phyloP scores from a whole-genome alignment of 1,140 invertebrate species.

The Drosophila kurseongensis region DNA sequence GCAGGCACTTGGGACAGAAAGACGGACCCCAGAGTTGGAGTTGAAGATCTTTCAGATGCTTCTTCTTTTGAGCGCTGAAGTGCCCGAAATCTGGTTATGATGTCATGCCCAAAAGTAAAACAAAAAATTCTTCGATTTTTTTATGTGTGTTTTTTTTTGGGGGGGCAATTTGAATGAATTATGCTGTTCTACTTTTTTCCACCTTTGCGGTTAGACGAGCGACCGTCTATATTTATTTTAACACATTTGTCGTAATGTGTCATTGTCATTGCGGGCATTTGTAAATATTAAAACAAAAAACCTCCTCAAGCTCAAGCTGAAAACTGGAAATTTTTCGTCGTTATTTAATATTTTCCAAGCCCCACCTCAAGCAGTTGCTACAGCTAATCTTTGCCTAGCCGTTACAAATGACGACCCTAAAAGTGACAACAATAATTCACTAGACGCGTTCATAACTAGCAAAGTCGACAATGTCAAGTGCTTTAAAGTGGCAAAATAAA shows the following conservation, averaged over 20 bases:
- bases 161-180: slow-evolving; percentile 55
- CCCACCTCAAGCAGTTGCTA: slow-evolving; percentile 42
- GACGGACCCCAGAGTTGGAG: slow-evolving; percentile 20
- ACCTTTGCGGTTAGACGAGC: slow-evolving; percentile 63
- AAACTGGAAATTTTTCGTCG: slow-evolving; percentile 58
- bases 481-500: slow-evolving; percentile 10
- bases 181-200: slow-evolving; percentile 74
- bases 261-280: slow-evolving; percentile 66
- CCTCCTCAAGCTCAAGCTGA: slow-evolving; percentile 12
- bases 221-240: slow-evolving; percentile 67
- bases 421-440: slow-evolving; percentile 27
- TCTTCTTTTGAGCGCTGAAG: slow-evolving; percentile 48
- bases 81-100: slow-evolving; percentile 70
- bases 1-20: slow-evolving; percentile 64
- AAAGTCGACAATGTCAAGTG: slow-evolving; percentile 59
- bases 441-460: neutral
- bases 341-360: slow-evolving; percentile 14
- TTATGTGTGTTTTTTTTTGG: slow-evolving; percentile 41
- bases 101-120: slow-evolving; percentile 64
- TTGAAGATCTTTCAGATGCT: slow-evolving; percentile 23
- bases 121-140: slow-evolving; percentile 64
- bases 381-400: slow-evolving; percentile 63
- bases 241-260: slow-evolving; percentile 76
- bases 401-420: slow-evolving; percentile 42
- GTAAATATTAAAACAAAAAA: slow-evolving; percentile 61